Evolutionary conservation across 2,888 invertebrate species (phyloP), one percentile per base, ranked within the genome.

Genomic region (Atrina japonica): DNA sequence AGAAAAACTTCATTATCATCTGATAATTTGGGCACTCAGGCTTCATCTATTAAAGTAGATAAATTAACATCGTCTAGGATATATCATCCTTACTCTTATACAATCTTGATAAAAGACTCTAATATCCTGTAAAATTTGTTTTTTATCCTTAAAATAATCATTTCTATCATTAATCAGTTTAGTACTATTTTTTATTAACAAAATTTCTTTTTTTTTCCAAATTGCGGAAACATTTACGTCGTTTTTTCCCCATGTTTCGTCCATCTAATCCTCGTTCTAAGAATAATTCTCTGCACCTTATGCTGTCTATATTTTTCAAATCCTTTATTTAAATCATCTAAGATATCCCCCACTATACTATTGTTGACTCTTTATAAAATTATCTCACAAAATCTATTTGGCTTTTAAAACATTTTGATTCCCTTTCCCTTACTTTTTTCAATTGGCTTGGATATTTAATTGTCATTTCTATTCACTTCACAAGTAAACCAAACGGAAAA

Each of bases 181-280:
- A 2, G 53, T 40, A 7, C 53, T 53, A 41, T 53, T 55, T 43
- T 65, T 55, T 7, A 16, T 52, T 23, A 25, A 23, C 21, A 52
- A 52, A 52, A 23, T n/a, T n/a, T n/a, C n/a, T 52, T 25, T 25
- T 18, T 25, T 14, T 27, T 52, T 52, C 52, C 14, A 52, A 25
- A 25, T 16, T 1, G 25, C 52, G 25, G 25, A 52, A 52, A 52
- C 25, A 52, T 16, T 52, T 23, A 25, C 25, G 2, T 25, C n/a
- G 18, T 40, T 65, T 55, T 52, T 45, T 55, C 47, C 23, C 47
- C 56, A 25, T 45, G 21, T 30, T 55, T 55, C 14, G 27, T 16
- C 65, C 65, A 65, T 55, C 55, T 53, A 21, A 18, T 45, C 43
- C 47, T 65, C 11, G 55, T 50, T 23, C 65, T 65, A 25, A 55